Conservation (phyloP, 2,797 vertebrate species). For the Eulemur rubriventer region DNA sequence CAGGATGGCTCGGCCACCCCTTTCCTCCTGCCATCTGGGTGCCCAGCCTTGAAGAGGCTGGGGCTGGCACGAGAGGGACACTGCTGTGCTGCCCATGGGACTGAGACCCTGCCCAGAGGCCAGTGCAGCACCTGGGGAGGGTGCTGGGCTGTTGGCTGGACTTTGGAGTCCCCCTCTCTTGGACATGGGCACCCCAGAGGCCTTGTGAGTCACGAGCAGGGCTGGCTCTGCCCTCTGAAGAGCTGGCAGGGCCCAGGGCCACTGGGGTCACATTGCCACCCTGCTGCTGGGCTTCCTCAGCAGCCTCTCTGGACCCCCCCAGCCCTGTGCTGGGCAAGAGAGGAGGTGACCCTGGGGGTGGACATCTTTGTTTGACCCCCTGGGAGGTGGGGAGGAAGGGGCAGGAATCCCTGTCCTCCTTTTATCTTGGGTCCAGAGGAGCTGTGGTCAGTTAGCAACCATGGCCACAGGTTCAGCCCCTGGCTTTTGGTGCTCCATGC, state of each 20-base stretch:
- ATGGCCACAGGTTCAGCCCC: slow-evolving; percentile 51
- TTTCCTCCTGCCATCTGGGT: rapidly evolving
- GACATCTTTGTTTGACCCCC: neutral
- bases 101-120: neutral
- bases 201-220: neutral
- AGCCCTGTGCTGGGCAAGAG: slow-evolving; percentile 87
- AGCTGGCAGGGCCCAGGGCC: neutral
- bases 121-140: neutral
- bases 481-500: rapidly evolving
- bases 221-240: neutral
- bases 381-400: neutral
- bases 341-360: slow-evolving; percentile 88
- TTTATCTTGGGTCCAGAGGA: neutral
- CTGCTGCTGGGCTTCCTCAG: slow-evolving; percentile 88
- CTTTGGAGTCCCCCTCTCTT: neutral
- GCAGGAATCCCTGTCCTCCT: neutral
- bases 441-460: slow-evolving; percentile 46
- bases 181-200: neutral
- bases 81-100: neutral
- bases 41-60: neutral
- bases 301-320: slow-evolving; percentile 89
- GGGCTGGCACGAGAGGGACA: neutral
- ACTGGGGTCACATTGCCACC: neutral
- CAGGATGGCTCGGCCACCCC: neutral
- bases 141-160: neutral